Evolutionary conservation across 2,888 invertebrate species (phyloP), one percentile per base, ranked within the genome.

Genomic region (Allygus modestus): DNA sequence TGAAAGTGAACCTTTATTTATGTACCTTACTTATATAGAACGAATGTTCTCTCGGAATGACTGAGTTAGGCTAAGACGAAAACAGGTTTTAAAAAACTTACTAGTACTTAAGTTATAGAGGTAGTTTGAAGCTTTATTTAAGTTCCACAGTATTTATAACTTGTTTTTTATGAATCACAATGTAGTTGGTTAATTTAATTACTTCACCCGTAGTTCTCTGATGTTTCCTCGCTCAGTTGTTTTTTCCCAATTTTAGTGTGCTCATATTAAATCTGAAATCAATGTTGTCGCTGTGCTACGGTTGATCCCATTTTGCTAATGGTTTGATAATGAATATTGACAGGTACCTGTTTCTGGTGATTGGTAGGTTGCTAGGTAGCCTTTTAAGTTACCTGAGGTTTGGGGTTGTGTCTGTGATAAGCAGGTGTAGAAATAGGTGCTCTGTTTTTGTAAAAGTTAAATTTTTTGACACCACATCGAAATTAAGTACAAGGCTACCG

Each of bases 391-490:
- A 79, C 79, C 79, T 46, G 33, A 31, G 58, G 79, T 33, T 58
- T 79, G 79, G 33, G 31, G 20, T 73, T 54, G 58, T 58, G 79
- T 33, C 79, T 79, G 79, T 79, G 79, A 79, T 79, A 79, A 20
- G 79, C 58, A 79, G 54, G 79, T 58, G 54, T 79, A 79, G 79
- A 58, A 79, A 79, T 79, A 79, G 79, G 79, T 79, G 79, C 79
- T 79, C 79, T 37, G 54, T 37, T 51, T 33, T 33, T 69, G 69
- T 69, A 37, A 69, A 69, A 1, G 5, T 33, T 69, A 17, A 51
- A 31, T 69, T 69, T 69, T 69, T 69, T 69, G 17, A 28, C 1
- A 33, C 33, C 33, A 69, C 69, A 69, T 69, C 33, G 31, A 65
- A 31, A 17, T 12, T 17, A n/a, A n/a, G n/a, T n/a, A n/a, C n/a